A percentile compares a stretch with the other conserved stretches of the same genome.
Conservation (phyloP, 2,797 vertebrate genomes). For the Gymnopithys bicolor region DNA sequence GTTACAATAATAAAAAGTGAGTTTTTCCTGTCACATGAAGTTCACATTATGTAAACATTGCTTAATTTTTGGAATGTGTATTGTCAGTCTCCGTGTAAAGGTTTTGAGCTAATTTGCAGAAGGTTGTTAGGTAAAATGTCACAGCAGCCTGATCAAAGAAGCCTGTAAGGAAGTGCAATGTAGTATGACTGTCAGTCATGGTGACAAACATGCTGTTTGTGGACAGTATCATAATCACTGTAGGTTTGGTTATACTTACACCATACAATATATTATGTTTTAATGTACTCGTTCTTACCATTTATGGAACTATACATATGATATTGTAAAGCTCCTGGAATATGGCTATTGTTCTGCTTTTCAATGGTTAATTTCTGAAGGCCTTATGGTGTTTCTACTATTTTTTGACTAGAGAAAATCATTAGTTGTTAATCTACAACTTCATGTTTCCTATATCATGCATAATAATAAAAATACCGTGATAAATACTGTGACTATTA, state of each 20-base stretch:
- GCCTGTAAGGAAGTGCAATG: not conserved
- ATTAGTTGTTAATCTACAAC: not conserved
- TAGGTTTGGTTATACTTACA: not conserved
- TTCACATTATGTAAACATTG: not conserved
- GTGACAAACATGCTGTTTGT: not conserved
- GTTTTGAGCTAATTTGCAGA: not conserved
- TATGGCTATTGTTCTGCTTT: not conserved
- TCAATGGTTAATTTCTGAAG: not conserved
- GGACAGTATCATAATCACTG: not conserved
- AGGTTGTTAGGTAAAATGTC: not conserved
- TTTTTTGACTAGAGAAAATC: not conserved
- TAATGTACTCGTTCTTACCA: not conserved
- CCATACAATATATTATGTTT: not conserved
- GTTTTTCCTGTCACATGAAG: not conserved
- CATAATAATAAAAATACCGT: not conserved
- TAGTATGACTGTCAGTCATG: not conserved
- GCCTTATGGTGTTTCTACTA: not conserved
- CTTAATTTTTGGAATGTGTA: not conserved
- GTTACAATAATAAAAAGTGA: not conserved
- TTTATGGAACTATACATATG: fast-evolving
- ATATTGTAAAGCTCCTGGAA: not conserved
- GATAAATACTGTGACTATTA: not conserved
- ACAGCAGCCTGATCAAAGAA: not conserved
- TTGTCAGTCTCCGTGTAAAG: not conserved
- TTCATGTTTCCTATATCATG: not conserved